Base-by-base conservation (phyloP, 2,888 invertebrate species). In the Parelbella ahira region DNA sequence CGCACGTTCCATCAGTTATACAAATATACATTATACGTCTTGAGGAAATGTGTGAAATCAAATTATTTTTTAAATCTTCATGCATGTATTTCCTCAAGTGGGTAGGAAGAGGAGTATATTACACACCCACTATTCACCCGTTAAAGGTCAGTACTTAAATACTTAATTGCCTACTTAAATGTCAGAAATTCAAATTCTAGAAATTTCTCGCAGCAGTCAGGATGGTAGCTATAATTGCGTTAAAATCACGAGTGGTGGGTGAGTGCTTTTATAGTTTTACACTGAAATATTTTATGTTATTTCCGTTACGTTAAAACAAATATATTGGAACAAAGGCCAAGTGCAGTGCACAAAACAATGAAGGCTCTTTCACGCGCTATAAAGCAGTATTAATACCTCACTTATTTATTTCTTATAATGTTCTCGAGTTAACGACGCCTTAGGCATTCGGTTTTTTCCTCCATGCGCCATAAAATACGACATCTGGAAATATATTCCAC, bases 351-450 rank as follows among this genome's bases (percentile, higher is more conserved):
- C 61, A 63, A 69, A 76, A 80, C 81, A 83, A 80, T 80, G 77
- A 72, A 72, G 66, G 67, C 73, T 79, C 66, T 81, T 83, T 83
- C 81, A 84, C 78, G 82, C 72, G 72, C 77, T 82, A 80, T 83
- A 83, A 83, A 82, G 69, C 65, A 63, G 68, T 75, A 82, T 82
- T 82, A 80, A 78, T 81, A 80, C 74, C 64, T 69, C 68, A 77
- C 69, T 75, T 83, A 84, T 84, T 81, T 83, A 82, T 82, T 81
- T 69, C 67, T 74, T 78, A 78, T 79, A 82, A 81, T 83, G 83
- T 83, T 84, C 77, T 80, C 81, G 74, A 80, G 80, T 83, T 82
- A 84, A 83, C 83, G 77, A 82, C 70, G n/a, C n/a, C n/a, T n/a
- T n/a, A n/a, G n/a, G 77, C 76, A 69, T 76, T 71, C 74, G 63